Percentiles rank a stretch among this genome's conserved stretches.
These are phyloP conservation scores for Orius insidiosus DNA, from an alignment of 1,140 invertebrate genomes.

Conservation along the genomic window DNA sequence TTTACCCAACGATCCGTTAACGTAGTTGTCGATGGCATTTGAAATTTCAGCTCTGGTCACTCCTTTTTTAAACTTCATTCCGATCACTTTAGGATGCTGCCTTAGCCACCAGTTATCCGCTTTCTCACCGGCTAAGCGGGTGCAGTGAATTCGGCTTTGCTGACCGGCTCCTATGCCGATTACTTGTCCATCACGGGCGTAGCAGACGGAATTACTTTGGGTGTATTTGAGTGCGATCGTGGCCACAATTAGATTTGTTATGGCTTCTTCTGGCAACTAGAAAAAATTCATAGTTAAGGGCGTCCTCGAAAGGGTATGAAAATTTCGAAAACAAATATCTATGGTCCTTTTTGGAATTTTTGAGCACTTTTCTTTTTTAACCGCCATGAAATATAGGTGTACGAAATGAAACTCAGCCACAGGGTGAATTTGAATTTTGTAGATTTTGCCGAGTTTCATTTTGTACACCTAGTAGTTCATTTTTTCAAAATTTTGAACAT, in stretches of 20 bases:
- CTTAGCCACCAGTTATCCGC: constrained; percentile 97
- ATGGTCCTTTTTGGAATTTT: too few species aligned
- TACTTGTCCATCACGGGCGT: constrained; percentile 78
- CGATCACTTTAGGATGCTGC: constrained; percentile 72
- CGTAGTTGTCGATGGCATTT: constrained; percentile 92
- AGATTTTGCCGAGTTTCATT: too few species aligned
- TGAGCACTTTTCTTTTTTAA: too few species aligned
- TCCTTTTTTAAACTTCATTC: constrained; percentile 75
- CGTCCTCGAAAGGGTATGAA: too few species aligned
- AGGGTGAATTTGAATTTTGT: too few species aligned
- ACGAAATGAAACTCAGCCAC: too few species aligned
- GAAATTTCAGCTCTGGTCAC: constrained; percentile 85
- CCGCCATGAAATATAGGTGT: too few species aligned
- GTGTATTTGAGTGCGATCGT: constrained; percentile 96
- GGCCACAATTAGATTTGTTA: constrained; percentile 85
- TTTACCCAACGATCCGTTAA: constrained; percentile 72
- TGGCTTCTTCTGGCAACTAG: constrained; percentile 49
- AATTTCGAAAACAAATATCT: too few species aligned
- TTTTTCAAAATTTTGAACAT: too few species aligned
- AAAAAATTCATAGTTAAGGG: too few species aligned
- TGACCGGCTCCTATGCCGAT: constrained; percentile 96
- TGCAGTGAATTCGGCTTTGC: constrained; percentile 95
- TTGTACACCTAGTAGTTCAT: too few species aligned
- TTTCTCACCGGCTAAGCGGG: constrained; percentile 89
- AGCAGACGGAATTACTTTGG: constrained; percentile 94